Conservation (phyloP, 1,140 invertebrate genomes). For the Mamestra configurata region DNA sequence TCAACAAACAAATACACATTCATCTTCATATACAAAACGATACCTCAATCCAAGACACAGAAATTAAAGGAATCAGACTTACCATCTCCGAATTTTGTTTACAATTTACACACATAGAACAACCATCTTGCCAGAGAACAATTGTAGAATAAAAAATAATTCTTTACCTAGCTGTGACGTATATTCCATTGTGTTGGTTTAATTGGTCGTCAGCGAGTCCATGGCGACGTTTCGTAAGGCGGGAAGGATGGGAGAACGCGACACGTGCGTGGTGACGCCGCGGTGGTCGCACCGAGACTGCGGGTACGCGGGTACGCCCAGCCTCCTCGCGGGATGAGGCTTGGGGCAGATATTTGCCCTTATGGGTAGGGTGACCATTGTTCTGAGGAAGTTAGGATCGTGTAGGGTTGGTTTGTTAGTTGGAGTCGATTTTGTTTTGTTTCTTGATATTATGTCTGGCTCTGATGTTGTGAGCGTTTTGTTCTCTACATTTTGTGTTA, state of each 20-base stretch:
- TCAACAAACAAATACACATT: neutral
- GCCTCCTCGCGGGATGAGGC: conserved; percentile 54
- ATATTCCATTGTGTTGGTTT: conserved; percentile 73
- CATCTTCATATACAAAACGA: too few relatives aligned
- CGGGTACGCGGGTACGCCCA: conserved; percentile 63
- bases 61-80: neutral
- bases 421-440: neutral
- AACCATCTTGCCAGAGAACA: neutral
- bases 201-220: conserved; percentile 48
- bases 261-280: conserved; percentile 52
- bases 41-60: neutral
- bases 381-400: neutral
- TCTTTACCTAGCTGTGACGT: conserved; percentile 72
- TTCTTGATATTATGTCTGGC: neutral
- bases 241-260: conserved; percentile 53
- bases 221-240: conserved; percentile 59
- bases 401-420: neutral
- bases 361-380: conserved; percentile 30
- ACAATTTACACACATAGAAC: conserved; percentile 1
- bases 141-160: conserved; percentile 51
- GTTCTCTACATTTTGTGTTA: too few relatives aligned
- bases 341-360: conserved; percentile 52
- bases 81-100: conserved; percentile 45
- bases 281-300: conserved; percentile 64
- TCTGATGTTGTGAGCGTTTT: too few relatives aligned